Percentiles rank a stretch among this genome's conserved stretches.
These are phyloP conservation scores for Psylliodes chrysocephalus DNA, from an alignment of 2,888 invertebrate species.

Conservation along the genomic window DNA sequence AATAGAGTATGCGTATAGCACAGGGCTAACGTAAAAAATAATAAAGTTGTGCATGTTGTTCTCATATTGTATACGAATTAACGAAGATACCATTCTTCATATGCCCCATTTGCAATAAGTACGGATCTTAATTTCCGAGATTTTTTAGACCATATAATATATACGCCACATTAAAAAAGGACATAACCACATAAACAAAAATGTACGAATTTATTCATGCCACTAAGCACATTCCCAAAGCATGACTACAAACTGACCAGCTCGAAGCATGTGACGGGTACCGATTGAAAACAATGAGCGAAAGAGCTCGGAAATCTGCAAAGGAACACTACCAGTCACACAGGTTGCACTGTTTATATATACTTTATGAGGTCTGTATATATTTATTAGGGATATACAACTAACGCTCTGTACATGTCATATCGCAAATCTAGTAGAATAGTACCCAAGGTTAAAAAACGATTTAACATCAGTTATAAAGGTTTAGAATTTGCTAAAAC, in stretches of 20 bases:
- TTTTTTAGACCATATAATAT: neutral
- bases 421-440: too few relatives aligned
- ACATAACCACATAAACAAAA: neutral
- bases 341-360: constrained; percentile 37
- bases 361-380: neutral
- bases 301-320: constrained; percentile 83
- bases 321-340: constrained; percentile 67
- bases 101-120: too few relatives aligned
- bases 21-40: too few relatives aligned
- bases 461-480: too few relatives aligned
- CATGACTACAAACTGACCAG: constrained; percentile 63
- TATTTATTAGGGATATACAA: neutral
- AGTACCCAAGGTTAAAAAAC: too few relatives aligned
- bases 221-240: constrained; percentile 54
- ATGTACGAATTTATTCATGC: constrained; percentile 38
- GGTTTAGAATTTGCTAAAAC: too few relatives aligned
- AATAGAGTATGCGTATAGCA: too few relatives aligned
- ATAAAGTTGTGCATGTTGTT: too few relatives aligned
- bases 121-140: too few relatives aligned
- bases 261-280: constrained; percentile 66
- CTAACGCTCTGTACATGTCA: too few relatives aligned
- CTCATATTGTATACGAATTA: too few relatives aligned
- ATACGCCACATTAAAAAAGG: neutral
- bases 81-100: too few relatives aligned
- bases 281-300: constrained; percentile 78